These are phyloP conservation scores for Cepphus grylle DNA, from an alignment of 2,113 vertebrate species.

Conservation along the genomic window DNA sequence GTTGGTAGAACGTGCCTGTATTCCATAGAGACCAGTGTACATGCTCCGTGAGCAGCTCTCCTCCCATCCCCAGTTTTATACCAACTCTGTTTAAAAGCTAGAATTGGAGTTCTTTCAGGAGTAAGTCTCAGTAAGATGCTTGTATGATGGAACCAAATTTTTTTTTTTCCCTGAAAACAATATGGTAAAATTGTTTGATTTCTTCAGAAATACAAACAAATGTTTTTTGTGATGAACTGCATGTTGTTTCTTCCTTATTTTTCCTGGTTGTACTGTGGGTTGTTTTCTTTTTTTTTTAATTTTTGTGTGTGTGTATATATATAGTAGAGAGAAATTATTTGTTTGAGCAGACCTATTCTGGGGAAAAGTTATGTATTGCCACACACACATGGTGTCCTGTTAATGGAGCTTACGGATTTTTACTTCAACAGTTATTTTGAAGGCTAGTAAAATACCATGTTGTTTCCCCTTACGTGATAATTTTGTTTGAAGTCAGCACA, in stretches of 20 bases:
- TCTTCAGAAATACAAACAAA: neutral
- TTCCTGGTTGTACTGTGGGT: neutral
- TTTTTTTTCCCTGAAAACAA: neutral
- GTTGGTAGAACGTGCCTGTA: fast-evolving
- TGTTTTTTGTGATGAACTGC: neutral
- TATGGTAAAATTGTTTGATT: neutral
- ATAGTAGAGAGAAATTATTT: neutral
- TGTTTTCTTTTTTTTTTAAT: neutral
- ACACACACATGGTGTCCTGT: neutral
- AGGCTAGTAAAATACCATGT: neutral
- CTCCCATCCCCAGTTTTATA: neutral
- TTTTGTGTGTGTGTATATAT: no score
- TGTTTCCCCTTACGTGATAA: neutral
- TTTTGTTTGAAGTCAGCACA: neutral
- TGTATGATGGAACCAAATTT: neutral
- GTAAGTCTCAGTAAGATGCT: neutral
- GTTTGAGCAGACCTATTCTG: neutral
- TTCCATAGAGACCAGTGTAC: neutral
- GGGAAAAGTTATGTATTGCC: neutral
- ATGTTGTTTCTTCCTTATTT: neutral
- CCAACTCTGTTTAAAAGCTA: neutral
- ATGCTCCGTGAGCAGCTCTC: neutral
- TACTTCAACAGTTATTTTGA: neutral
- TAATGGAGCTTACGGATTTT: neutral
- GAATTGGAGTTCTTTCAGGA: neutral